Evolutionary conservation across 2,888 invertebrate species (phyloP).

Genomic region (Tridacna crocea): DNA sequence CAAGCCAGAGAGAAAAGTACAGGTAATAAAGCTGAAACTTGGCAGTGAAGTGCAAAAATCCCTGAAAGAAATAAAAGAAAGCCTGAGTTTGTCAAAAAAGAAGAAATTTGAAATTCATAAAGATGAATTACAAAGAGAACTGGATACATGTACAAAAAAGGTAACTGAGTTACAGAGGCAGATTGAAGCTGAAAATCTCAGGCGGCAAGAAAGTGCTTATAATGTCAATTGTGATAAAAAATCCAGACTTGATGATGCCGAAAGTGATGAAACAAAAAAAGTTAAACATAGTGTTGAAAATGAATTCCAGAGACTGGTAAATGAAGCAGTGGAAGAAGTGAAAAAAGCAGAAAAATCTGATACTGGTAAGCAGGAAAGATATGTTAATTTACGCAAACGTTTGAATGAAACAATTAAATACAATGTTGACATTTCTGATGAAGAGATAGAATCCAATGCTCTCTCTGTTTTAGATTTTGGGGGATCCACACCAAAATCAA

Average conservation of each 20-base stretch:
- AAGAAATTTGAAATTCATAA: constrained; percentile 8
- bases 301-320: constrained; percentile 59
- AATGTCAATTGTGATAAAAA: background rate
- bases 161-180: constrained; percentile 20
- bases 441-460: constrained; percentile 35
- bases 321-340: constrained; percentile 54
- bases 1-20: constrained; percentile 18
- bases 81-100: constrained; percentile 16
- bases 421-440: constrained; percentile 57
- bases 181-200: constrained; percentile 12
- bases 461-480: background rate
- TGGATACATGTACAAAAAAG: constrained; percentile 17
- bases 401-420: constrained; percentile 51
- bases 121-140: constrained; percentile 17
- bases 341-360: constrained; percentile 48
- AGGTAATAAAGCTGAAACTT: constrained; percentile 27
- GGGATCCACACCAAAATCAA: constrained; percentile 20
- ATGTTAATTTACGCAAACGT: constrained; percentile 45
- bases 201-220: background rate
- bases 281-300: constrained; percentile 59
- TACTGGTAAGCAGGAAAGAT: constrained; percentile 39
- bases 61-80: constrained; percentile 18
- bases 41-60: constrained; percentile 15
- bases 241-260: background rate
- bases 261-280: constrained; percentile 33